Percentiles rank a stretch among this genome's conserved stretches.
Evolutionary conservation across 1,140 invertebrate species (phyloP).

Genomic region (Rhagoletis zephyria): DNA sequence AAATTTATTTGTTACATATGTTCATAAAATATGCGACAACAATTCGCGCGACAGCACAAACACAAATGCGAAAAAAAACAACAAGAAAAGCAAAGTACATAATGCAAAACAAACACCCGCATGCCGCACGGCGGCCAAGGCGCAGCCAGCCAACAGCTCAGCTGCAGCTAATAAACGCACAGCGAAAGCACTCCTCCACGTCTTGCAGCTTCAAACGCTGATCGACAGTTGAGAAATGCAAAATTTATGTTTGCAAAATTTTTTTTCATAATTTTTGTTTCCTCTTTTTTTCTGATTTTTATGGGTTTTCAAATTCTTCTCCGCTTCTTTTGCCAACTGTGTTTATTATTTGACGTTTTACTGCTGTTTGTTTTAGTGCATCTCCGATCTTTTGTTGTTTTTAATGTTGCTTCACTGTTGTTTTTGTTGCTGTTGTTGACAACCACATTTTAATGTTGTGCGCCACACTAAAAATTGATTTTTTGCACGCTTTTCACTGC

Average conservation of each 20-base stretch:
- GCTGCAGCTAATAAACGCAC: conserved; percentile 27
- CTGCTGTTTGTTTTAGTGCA: conserved; percentile 31
- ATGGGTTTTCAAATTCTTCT: not conserved
- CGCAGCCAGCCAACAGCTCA: not conserved
- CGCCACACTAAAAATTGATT: conserved; percentile 50
- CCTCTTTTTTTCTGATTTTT: not conserved
- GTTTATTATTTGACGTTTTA: conserved; percentile 47
- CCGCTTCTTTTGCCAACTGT: conserved; percentile 16
- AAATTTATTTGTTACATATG: conserved; percentile 54
- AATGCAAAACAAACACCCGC: not conserved
- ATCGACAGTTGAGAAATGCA: conserved; percentile 34
- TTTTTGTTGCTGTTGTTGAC: conserved; percentile 1
- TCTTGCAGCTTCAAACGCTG: not conserved
- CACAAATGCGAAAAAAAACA: not conserved
- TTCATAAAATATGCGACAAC: conserved; percentile 53
- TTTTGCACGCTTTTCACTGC: conserved; percentile 28
- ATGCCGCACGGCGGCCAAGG: not conserved
- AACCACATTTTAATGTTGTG: not conserved
- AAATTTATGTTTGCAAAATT: conserved; percentile 49
- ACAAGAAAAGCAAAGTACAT: not conserved
- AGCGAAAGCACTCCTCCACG: not conserved
- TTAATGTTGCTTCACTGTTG: not conserved
- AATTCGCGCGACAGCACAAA: conserved; percentile 6
- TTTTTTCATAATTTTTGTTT: not conserved
- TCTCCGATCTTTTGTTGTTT: not conserved